These are phyloP conservation scores for Cyprinella venusta DNA, from an alignment of 2,797 vertebrate genomes.

Conservation along the genomic window DNA sequence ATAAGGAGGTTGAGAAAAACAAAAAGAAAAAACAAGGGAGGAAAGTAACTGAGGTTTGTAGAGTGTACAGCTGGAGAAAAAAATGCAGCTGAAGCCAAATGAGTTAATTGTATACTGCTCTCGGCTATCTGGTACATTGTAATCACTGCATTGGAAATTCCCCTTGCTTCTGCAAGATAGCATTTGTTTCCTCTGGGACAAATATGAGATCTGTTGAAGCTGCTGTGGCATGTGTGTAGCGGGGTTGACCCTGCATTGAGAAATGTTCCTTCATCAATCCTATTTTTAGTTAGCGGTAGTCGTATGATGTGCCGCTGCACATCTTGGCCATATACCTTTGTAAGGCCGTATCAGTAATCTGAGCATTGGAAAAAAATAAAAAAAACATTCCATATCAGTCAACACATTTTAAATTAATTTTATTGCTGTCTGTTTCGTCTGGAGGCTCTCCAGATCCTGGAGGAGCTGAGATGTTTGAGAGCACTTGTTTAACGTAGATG, in stretches of 20 bases:
- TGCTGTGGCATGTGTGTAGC: constrained; percentile 48
- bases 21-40: constrained; percentile 20
- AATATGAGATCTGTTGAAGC: constrained; percentile 40
- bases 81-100: constrained; percentile 32
- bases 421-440: constrained; percentile 42
- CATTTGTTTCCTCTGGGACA: constrained; percentile 38
- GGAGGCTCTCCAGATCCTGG: constrained; percentile 5
- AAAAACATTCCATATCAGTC: constrained; percentile 39
- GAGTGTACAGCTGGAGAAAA: constrained; percentile 25
- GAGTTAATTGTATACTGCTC: constrained; percentile 31
- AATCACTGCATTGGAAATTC: constrained; percentile 41
- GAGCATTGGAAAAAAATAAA: neutral
- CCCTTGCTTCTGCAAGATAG: constrained; percentile 20
- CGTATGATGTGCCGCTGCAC: constrained; percentile 20
- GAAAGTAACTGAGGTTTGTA: constrained; percentile 33
- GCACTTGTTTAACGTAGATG: constrained; percentile 28
- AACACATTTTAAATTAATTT: constrained; percentile 42
- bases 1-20: constrained; percentile 31
- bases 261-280: constrained; percentile 31
- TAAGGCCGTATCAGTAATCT: constrained; percentile 26
- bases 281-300: constrained; percentile 39
- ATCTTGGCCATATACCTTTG: constrained; percentile 20
- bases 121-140: constrained; percentile 30
- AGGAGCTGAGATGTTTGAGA: constrained; percentile 24
- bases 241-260: constrained; percentile 39